Conservation (phyloP, 2,113 vertebrate species). For the Onychostoma macrolepis region DNA sequence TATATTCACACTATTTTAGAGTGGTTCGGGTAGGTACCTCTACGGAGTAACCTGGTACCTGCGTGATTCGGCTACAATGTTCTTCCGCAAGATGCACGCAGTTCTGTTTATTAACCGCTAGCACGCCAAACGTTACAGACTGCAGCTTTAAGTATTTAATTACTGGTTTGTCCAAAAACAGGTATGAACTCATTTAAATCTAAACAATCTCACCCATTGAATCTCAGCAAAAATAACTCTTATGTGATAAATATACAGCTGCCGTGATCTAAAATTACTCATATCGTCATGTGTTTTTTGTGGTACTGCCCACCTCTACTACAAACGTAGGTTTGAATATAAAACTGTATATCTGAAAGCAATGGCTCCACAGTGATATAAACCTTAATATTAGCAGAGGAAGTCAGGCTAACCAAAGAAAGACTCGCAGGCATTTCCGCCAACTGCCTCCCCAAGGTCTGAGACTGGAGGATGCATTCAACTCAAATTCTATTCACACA, state of each 20-base stretch:
- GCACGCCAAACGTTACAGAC: too few species aligned
- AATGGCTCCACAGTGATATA: not conserved
- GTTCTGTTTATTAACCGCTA: too few species aligned
- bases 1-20: too few species aligned
- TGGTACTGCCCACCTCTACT: not conserved
- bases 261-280: not conserved
- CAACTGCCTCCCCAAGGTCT: constrained; percentile 48
- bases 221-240: not conserved
- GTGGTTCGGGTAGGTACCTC: too few species aligned
- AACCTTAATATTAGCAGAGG: constrained; percentile 40
- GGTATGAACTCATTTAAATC: not conserved
- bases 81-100: too few species aligned
- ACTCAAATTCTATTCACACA: constrained; percentile 27
- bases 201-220: not conserved
- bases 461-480: constrained; percentile 45
- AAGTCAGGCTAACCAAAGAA: constrained; percentile 42
- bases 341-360: constrained; percentile 13
- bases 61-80: too few species aligned
- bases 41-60: too few species aligned
- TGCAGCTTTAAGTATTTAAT: not conserved
- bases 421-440: constrained; percentile 32
- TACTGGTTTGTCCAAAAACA: not conserved
- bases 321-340: not conserved
- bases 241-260: not conserved
- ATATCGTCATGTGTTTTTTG: not conserved